Conservation (phyloP, 2,888 invertebrate genomes). For the Lochmaea crataegi region DNA sequence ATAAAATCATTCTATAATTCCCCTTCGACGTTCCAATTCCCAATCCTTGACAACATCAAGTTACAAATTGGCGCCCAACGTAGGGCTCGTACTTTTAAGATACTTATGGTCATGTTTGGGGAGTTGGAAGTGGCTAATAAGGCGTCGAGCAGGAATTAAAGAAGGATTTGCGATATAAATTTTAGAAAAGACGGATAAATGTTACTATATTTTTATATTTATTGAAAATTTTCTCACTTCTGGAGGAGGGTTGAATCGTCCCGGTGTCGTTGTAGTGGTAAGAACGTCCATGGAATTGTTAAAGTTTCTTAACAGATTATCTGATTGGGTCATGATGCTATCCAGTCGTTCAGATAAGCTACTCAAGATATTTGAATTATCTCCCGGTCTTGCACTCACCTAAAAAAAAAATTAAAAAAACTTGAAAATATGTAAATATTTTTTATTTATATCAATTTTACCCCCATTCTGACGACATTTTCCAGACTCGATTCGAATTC, state of each 20-base stretch:
- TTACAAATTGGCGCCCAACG: no score
- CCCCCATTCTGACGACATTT: slow-evolving; percentile 37
- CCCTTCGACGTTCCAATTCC: no score
- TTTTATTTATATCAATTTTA: slow-evolving; percentile 2
- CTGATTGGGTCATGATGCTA: slow-evolving; percentile 62
- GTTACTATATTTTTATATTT: neutral
- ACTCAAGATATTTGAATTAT: slow-evolving; percentile 60
- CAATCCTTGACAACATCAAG: no score
- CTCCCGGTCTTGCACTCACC: slow-evolving; percentile 56
- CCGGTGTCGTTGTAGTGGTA: slow-evolving; percentile 24
- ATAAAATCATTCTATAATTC: no score
- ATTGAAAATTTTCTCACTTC: slow-evolving; percentile 29
- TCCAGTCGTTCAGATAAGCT: slow-evolving; percentile 62
- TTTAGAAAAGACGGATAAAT: no score
- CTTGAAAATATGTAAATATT: neutral
- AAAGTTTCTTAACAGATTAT: slow-evolving; percentile 61
- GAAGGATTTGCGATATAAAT: neutral
- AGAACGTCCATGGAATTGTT: slow-evolving; percentile 59
- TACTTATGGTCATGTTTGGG: no score
- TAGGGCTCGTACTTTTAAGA: no score
- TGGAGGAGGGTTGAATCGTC: slow-evolving; percentile 12
- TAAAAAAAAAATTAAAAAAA: slow-evolving; percentile 41
- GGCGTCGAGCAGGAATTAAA: no score
- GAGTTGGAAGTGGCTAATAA: no score
- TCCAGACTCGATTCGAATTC: slow-evolving; percentile 59